Conservation (phyloP, 37 sponge, comb jelly and placozoan genomes). For the Lycopodina hypogea region DNA sequence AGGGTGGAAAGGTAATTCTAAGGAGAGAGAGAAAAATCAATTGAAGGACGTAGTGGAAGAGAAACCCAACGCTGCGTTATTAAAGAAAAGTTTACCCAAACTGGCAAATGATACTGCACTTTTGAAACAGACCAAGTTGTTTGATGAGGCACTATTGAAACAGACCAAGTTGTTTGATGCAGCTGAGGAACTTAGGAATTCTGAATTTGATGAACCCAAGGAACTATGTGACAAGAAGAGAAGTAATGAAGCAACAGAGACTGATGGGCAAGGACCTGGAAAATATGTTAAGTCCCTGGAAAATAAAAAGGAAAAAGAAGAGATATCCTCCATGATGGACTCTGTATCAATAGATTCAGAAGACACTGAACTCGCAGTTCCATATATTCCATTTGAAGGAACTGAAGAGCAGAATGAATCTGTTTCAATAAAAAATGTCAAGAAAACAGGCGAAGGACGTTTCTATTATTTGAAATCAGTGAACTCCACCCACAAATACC, state of each 20-base stretch:
- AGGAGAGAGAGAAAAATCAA: too few species aligned
- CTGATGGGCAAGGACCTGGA: not conserved
- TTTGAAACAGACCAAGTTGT: too few species aligned
- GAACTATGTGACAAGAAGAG: not conserved
- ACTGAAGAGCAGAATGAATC: not conserved
- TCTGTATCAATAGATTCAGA: not conserved
- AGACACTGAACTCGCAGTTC: not conserved
- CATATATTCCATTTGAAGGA: slow-evolving; percentile 24
- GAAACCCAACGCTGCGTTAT: too few species aligned
- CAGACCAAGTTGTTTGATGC: too few species aligned
- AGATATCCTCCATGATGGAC: not conserved
- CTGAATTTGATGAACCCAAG: too few species aligned
- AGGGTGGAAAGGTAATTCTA: too few species aligned
- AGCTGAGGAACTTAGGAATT: too few species aligned
- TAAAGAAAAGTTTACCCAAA: too few species aligned
- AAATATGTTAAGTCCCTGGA: not conserved
- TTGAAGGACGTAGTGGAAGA: too few species aligned
- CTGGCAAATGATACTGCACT: too few species aligned
- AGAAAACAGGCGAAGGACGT: slow-evolving; percentile 13
- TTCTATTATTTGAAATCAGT: slow-evolving; percentile 1
- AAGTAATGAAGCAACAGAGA: not conserved
- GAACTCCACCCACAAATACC: not conserved
- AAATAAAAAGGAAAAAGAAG: not conserved
- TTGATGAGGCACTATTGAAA: too few species aligned
- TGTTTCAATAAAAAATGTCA: not conserved